Conservation (phyloP, 2,113 vertebrate genomes). For the Syngnathus typhle region DNA sequence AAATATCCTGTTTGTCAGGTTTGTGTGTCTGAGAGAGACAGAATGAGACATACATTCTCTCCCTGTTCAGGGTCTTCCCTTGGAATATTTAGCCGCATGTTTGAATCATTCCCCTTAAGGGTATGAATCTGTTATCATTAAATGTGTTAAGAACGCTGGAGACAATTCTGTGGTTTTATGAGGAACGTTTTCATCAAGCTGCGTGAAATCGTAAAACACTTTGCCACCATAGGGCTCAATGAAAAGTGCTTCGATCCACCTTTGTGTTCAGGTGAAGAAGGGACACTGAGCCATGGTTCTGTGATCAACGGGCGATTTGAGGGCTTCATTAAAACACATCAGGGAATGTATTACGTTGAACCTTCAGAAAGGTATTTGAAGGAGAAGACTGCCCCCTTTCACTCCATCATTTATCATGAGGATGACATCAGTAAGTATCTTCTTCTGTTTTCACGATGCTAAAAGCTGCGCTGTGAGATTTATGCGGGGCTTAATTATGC, state of each 20-base stretch:
- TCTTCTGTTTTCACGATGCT: neutral
- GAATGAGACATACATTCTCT: neutral
- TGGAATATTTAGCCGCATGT: neutral
- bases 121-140: neutral
- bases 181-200: neutral
- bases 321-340: constrained; percentile 87
- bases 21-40: constrained; percentile 5
- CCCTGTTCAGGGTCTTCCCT: neutral
- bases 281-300: constrained; percentile 86
- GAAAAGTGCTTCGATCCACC: neutral
- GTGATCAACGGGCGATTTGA: constrained; percentile 91
- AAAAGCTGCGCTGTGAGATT: neutral
- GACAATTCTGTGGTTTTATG: neutral
- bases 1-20: constrained; percentile 14
- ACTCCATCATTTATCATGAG: constrained; percentile 97
- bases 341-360: constrained; percentile 91
- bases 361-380: constrained; percentile 90
- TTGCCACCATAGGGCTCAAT: neutral
- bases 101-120: neutral
- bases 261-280: constrained; percentile 80
- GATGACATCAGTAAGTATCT: constrained; percentile 87
- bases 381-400: constrained; percentile 77
- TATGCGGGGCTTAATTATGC: neutral
- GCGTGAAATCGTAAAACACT: neutral
- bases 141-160: neutral